Base-by-base conservation (phyloP, 2,797 vertebrate species). In the Cossypha dichroa region DNA sequence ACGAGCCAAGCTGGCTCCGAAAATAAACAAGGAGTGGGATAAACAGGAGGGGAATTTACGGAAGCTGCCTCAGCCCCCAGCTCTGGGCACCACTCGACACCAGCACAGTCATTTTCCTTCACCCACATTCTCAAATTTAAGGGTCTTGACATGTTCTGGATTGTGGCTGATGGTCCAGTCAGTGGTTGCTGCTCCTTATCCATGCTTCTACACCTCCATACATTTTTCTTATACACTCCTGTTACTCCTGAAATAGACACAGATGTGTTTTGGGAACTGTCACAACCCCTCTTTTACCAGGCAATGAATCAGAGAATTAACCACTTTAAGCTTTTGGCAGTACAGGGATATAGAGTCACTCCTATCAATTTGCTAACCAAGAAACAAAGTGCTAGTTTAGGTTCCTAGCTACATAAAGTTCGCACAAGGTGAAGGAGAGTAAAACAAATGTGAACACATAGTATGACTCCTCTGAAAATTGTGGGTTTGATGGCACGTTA, bases 11-110 rank as follows among this genome's bases (percentile, higher is more conserved):
- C 28, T 68, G 75, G 19, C 76, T 93, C 95, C 34, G 11, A 96
- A 95, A 97, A 96, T 97, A 97, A 83, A 75, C 31, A 45, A 73
- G 67, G 79, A 93, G 91, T 95, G 93, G 93, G 95, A 91, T 91
- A 95, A 94, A 85, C 78, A 94, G 95, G 84, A 96, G 93, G 31
- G 85, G 88, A 88, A 38, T 22, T 95, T 95, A 91, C 93, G 90
- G 95, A 97, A 97, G 88, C 87, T 96, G 79, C 85, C 85, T 94
- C 90, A 90, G 82, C 95, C 79, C 69, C 93, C 94, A 20, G 68
- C 56, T 67, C 46, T 87, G 59, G 46, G 64, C 90, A 88, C 52
- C 82, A 94, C 56, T 67, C 4, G 91, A 91, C 68, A 94, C 89
- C 49, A 5, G 14, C 8, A 56, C 3, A 1, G 23, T 48, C 45